Evolutionary conservation across 1,140 invertebrate genomes (phyloP), one percentile per base, ranked within the genome.

Genomic region (Notospermus geniculatus): DNA sequence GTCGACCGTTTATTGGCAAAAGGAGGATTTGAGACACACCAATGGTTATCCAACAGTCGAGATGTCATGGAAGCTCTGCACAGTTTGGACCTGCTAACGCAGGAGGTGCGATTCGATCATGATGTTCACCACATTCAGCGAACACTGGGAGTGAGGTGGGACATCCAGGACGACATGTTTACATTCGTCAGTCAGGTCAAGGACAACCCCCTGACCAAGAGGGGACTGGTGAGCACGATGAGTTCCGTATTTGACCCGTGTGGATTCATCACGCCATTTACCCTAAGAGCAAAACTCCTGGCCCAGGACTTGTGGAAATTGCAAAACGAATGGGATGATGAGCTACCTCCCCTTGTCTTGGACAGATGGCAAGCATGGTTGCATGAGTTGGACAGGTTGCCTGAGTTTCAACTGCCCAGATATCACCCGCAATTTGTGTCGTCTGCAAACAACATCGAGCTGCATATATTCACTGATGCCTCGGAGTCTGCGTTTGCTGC

Each of bases 281-380:
- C 58, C 11, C 32, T 67, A 25, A 2, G 2, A 7, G 57, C 1
- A 15, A 67, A 64, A 22, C 36, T 27, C 19, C 54, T 67, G 15
- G 39, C 64, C 1, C 57, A 67, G 32, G 27, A 64, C 15, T 2
- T 64, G 27, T 63, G 58, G 32, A 29, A 41, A 11, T 22, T 17
- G 11, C 2, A 60, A n/a, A 1, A 45, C 0, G 57, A n/a, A 25
- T 67, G 65, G 65, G 65, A 67, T 54, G 65, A 64, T 28, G 22
- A 32, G 1, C 7, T 67, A n/a, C 46, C 52, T 41, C 54, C 32
- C 2, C 15, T 28, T 0, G 2, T 55, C 1, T 9, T 2, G 2
- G 2, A 15, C 22, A 1, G 4, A 25, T 60, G 61, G 61, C 5
- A 64, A 36, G 27, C 13, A 15, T 60, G 54, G 62, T 9, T 30